phyloP scores from a whole-genome alignment of 2,797 vertebrate genomes.

The Craterocephalus amniculus region DNA sequence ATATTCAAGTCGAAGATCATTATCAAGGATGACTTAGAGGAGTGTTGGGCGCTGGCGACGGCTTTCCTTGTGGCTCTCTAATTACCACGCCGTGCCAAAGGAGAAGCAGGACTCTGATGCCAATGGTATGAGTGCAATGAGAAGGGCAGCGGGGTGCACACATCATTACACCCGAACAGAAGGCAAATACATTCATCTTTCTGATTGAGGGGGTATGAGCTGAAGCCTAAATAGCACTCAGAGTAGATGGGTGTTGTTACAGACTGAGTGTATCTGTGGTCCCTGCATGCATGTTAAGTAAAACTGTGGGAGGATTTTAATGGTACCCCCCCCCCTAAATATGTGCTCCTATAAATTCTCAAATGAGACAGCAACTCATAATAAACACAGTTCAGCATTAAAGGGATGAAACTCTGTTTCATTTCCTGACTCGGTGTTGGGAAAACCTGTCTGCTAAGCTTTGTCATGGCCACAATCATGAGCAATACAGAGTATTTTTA shows the following conservation, averaged over 20 bases:
- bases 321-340: not conserved
- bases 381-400: not conserved
- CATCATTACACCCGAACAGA: constrained; percentile 81
- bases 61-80: constrained; percentile 72
- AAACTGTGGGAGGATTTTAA: constrained; percentile 7
- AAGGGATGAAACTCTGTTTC: not conserved
- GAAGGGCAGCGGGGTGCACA: constrained; percentile 78
- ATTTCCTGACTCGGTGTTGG: not conserved
- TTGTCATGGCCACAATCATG: not conserved
- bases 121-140: constrained; percentile 73
- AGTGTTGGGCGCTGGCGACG: constrained; percentile 64
- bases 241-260: constrained; percentile 42
- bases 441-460: not conserved
- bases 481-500: not conserved
- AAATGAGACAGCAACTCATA: not conserved
- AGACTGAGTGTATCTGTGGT: constrained; percentile 7
- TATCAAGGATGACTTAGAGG: constrained; percentile 92
- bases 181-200: constrained; percentile 79
- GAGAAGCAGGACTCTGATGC: constrained; percentile 74
- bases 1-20: constrained; percentile 92
- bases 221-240: constrained; percentile 61
- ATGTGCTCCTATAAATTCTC: not conserved
- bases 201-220: constrained; percentile 67
- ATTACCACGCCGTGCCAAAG: constrained; percentile 76
- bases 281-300: constrained; percentile 8